Conservation (phyloP, 92 coral and sea anemone genomes). For the Siderastrea radians region DNA sequence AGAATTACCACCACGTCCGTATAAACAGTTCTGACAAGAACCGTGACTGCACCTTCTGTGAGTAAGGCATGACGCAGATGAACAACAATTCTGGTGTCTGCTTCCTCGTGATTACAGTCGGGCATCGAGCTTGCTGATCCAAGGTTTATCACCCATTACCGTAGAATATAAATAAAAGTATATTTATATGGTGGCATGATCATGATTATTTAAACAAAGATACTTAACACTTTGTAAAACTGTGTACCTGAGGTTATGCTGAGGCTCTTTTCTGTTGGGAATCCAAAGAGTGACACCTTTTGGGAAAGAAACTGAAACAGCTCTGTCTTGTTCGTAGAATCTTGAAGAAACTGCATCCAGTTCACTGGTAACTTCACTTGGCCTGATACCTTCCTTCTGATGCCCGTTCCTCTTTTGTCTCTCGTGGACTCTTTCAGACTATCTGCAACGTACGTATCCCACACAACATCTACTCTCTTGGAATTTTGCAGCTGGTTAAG, state of each 20-base stretch:
- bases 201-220: neutral
- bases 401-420: conserved; percentile 28
- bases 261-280: conserved; percentile 34
- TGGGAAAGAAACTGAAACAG: conserved; percentile 44
- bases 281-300: neutral
- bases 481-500: no score
- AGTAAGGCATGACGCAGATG: neutral
- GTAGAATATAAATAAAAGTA: neutral
- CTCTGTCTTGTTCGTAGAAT: conserved; percentile 56
- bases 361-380: conserved; percentile 37
- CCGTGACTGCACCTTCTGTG: no score
- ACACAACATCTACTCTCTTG: no score
- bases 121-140: no score
- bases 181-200: neutral
- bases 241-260: conserved; percentile 27
- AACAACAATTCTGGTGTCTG: neutral
- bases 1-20: no score
- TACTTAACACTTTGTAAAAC: neutral
- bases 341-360: conserved; percentile 60
- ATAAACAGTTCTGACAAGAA: neutral
- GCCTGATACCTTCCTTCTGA: conserved; percentile 33
- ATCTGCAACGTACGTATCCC: conserved; percentile 13
- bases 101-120: neutral
- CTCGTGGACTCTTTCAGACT: conserved; percentile 43
- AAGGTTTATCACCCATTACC: no score